phyloP scores from a whole-genome alignment of 1,140 invertebrate genomes.

The Aphaenogaster rudis region DNA sequence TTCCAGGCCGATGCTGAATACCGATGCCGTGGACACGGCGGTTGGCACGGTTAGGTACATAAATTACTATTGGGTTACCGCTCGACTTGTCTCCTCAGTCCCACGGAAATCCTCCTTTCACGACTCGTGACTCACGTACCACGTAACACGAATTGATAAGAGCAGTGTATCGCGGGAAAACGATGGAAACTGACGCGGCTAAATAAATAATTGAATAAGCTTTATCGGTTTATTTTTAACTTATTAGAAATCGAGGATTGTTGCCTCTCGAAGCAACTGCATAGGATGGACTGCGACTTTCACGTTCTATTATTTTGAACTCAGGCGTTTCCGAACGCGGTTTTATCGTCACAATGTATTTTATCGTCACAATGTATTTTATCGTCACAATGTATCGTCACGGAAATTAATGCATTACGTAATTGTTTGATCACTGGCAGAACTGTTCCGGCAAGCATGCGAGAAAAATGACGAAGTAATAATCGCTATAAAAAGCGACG shows the following conservation, averaged over 20 bases:
- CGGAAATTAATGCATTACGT: not conserved
- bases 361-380: not conserved
- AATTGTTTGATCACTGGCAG: not conserved
- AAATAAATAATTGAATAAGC: not conserved
- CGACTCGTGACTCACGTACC: conserved; percentile 61
- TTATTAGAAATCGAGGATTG: not conserved
- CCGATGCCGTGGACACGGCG: conserved; percentile 77
- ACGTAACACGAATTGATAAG: conserved; percentile 2
- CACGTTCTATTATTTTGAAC: not conserved
- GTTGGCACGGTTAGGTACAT: conserved; percentile 79
- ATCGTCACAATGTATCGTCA: not conserved
- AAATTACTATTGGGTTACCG: conserved; percentile 79
- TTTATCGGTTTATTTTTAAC: not conserved
- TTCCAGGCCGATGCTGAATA: conserved; percentile 82
- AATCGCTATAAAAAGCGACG: not conserved
- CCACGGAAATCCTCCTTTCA: conserved; percentile 72
- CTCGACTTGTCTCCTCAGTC: conserved; percentile 68
- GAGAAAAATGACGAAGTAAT: not conserved
- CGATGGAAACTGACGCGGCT: not conserved
- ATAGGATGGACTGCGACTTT: not conserved
- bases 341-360: not conserved
- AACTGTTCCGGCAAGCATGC: not conserved
- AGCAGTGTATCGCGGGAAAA: not conserved
- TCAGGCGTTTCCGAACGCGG: not conserved
- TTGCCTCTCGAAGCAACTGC: not conserved